These are phyloP conservation scores for Parnassius mnemosyne DNA, from an alignment of 2,888 invertebrate species.

Conservation along the genomic window DNA sequence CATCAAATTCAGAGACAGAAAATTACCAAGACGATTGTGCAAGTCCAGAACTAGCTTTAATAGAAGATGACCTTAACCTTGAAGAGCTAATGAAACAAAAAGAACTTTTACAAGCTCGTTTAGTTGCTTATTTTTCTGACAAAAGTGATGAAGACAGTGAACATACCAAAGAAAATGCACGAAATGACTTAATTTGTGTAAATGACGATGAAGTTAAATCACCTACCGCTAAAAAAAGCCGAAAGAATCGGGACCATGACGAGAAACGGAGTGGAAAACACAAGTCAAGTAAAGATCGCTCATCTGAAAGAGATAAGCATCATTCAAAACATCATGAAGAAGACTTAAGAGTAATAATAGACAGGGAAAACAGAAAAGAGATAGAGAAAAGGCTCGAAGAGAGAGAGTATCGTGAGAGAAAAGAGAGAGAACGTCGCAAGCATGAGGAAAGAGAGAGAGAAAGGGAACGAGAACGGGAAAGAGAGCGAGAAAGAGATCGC, in stretches of 20 bases:
- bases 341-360: conserved; percentile 68
- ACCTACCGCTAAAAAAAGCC: conserved; percentile 64
- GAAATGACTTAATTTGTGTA: conserved; percentile 69
- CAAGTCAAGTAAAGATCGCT: conserved; percentile 60
- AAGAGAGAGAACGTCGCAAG: conserved; percentile 57
- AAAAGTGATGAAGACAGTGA: conserved; percentile 77
- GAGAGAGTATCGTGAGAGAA: conserved; percentile 60
- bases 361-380: conserved; percentile 49
- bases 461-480: conserved; percentile 57
- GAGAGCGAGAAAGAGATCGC: conserved; percentile 57
- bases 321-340: conserved; percentile 55
- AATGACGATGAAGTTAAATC: conserved; percentile 61
- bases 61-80: conserved; percentile 92
- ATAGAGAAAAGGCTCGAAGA: conserved; percentile 57
- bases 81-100: conserved; percentile 95
- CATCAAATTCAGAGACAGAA: conserved; percentile 85
- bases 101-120: conserved; percentile 88
- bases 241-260: conserved; percentile 50
- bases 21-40: conserved; percentile 83
- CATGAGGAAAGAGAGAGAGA: conserved; percentile 49
- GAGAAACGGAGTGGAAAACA: conserved; percentile 61
- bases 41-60: conserved; percentile 86
- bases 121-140: conserved; percentile 88
- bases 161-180: conserved; percentile 40
- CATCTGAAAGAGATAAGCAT: conserved; percentile 48